phyloP scores from a whole-genome alignment of 2,113 vertebrate genomes.

The Cettia cetti region DNA sequence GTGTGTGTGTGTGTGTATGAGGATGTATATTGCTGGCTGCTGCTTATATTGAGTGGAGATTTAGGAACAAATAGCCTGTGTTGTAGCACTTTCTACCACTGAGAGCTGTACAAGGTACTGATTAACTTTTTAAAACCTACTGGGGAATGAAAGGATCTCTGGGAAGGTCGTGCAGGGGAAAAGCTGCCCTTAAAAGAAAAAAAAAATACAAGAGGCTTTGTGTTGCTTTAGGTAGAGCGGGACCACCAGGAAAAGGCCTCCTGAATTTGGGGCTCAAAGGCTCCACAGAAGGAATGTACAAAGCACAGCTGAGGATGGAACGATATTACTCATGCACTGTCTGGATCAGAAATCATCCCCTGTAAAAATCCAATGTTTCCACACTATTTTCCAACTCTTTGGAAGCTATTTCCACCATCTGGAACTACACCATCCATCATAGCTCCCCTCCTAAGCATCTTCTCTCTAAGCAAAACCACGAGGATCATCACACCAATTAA shows the following conservation, averaged over 20 bases:
- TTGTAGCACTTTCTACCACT: background rate
- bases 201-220: background rate
- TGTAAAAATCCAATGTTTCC: background rate
- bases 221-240: fast-evolving
- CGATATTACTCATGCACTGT: background rate
- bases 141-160: background rate
- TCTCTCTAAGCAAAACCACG: background rate
- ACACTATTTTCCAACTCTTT: background rate
- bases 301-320: background rate
- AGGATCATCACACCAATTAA: constrained; percentile 30
- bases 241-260: background rate
- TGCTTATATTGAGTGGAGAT: background rate
- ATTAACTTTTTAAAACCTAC: constrained; percentile 34
- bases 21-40: background rate
- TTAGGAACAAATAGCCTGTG: constrained; percentile 13
- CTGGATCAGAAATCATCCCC: background rate
- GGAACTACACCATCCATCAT: background rate
- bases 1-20: background rate
- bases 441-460: background rate
- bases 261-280: background rate
- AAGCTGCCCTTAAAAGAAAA: background rate
- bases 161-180: background rate
- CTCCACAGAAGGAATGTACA: background rate
- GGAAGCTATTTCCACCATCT: background rate
- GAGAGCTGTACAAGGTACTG: background rate